Evolutionary conservation across 2,113 vertebrate genomes (phyloP).

Genomic region (Brachyhypopomus occidentalis): DNA sequence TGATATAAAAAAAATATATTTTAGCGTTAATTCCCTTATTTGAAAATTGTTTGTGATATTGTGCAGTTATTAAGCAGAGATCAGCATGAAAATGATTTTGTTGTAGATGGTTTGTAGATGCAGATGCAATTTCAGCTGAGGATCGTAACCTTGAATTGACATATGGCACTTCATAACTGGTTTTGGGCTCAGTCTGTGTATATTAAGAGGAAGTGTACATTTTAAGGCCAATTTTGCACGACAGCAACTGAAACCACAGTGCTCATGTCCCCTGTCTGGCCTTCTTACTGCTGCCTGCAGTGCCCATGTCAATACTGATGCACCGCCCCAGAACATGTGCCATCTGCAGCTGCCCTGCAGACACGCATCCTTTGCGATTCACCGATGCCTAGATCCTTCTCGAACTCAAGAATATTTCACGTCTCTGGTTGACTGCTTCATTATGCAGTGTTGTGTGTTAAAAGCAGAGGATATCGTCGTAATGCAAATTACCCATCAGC

Average conservation of each 20-base stretch:
- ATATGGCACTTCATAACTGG: no score
- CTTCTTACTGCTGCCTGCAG: no score
- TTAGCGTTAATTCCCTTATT: neutral
- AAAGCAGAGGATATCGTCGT: constrained; percentile 56
- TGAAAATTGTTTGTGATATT: neutral
- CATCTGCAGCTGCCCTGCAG: neutral
- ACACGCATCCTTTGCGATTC: constrained; percentile 53
- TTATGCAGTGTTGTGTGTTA: constrained; percentile 82
- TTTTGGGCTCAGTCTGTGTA: no score
- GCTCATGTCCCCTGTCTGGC: no score
- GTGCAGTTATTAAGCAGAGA: neutral
- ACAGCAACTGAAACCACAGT: no score
- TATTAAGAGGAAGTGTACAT: no score
- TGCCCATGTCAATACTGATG: no score
- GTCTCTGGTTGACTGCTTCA: constrained; percentile 86
- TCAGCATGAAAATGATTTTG: neutral
- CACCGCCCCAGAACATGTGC: neutral
- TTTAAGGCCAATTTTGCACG: no score
- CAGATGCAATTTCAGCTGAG: no score
- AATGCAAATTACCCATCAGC: constrained; percentile 21
- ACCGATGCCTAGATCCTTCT: constrained; percentile 71
- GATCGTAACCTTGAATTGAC: no score
- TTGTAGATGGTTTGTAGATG: neutral
- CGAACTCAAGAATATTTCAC: constrained; percentile 79
- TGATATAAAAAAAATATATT: no score